Evolutionary conservation across 1,140 invertebrate genomes (phyloP).

Genomic region (Pinna nobilis): DNA sequence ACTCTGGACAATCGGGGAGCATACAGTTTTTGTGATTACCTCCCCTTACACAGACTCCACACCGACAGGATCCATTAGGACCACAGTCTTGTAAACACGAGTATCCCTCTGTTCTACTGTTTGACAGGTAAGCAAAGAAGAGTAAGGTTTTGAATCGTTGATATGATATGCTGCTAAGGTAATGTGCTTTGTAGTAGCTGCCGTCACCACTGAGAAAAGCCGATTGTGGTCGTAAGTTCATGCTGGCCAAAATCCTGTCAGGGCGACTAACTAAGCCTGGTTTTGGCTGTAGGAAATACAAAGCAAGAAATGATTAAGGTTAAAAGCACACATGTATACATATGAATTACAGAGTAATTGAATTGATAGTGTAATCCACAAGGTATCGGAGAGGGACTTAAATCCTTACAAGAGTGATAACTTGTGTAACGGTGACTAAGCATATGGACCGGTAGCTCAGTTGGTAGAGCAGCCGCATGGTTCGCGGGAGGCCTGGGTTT

Average conservation of each 20-base stretch:
- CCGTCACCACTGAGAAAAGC: slow-evolving; percentile 50
- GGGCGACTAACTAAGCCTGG: slow-evolving; percentile 65
- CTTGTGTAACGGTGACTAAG: no score
- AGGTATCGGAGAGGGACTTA: no score
- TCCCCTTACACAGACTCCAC: slow-evolving; percentile 60
- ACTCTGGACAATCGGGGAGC: slow-evolving; percentile 61
- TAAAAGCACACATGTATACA: no score
- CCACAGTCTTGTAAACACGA: slow-evolving; percentile 66
- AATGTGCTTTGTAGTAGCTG: slow-evolving; percentile 47
- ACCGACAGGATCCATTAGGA: slow-evolving; percentile 61
- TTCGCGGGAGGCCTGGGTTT: no score
- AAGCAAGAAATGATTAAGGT: not conserved
- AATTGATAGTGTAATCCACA: not conserved
- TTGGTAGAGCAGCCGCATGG: no score
- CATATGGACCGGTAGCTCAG: no score
- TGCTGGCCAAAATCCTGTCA: slow-evolving; percentile 57
- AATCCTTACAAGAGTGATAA: no score
- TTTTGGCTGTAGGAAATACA: slow-evolving; percentile 53
- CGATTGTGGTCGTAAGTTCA: slow-evolving; percentile 27
- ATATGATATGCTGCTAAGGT: slow-evolving; percentile 44
- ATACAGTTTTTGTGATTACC: slow-evolving; percentile 52
- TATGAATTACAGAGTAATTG: not conserved
- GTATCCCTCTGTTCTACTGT: slow-evolving; percentile 51
- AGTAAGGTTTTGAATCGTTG: slow-evolving; percentile 48
- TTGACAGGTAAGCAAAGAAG: slow-evolving; percentile 42